These are phyloP conservation scores for Anseranas semipalmata DNA, from an alignment of 2,113 vertebrate genomes.

Conservation along the genomic window DNA sequence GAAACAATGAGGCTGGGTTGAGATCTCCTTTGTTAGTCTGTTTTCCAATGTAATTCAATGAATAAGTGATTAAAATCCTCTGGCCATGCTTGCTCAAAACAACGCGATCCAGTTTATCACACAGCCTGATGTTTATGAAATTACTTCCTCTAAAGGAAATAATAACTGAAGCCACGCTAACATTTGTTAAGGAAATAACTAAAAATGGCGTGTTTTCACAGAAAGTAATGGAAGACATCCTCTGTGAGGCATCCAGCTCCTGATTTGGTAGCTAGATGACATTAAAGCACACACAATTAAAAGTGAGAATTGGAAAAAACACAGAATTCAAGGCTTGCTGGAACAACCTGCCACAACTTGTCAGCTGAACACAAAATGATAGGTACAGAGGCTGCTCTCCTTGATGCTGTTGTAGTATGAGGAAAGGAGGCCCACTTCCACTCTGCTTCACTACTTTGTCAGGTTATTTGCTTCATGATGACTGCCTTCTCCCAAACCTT, in stretches of 20 bases:
- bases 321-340: background rate
- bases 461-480: background rate
- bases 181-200: background rate
- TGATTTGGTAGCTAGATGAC: background rate
- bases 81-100: slow-evolving; percentile 1
- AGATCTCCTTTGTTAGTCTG: background rate
- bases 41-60: slow-evolving; percentile 19
- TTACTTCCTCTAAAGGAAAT: background rate
- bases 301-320: background rate
- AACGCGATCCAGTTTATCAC: background rate
- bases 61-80: background rate
- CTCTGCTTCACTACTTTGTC: background rate
- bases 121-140: background rate
- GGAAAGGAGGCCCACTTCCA: too few species aligned
- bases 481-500: background rate
- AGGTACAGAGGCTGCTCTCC: background rate
- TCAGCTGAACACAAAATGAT: background rate
- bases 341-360: background rate
- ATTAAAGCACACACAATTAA: background rate
- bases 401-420: background rate
- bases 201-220: background rate
- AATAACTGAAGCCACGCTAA: background rate
- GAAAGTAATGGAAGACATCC: background rate
- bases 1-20: background rate
- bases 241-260: background rate